These are phyloP conservation scores for Trinorchestia longiramus DNA, from an alignment of 1,140 invertebrate genomes.

Conservation along the genomic window DNA sequence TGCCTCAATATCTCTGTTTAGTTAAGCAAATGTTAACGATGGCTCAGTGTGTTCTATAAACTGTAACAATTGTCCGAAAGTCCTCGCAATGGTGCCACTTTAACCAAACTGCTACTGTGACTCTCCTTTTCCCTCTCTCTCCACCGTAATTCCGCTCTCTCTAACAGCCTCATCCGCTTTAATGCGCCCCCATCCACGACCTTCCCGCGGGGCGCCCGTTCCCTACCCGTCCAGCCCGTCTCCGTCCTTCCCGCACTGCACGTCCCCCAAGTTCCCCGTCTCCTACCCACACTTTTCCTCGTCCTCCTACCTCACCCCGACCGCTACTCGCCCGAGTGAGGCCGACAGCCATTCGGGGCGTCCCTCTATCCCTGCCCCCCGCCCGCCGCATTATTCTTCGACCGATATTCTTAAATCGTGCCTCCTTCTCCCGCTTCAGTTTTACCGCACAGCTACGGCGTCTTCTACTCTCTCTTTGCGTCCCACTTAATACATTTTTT, in stretches of 20 bases:
- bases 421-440: neutral
- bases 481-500: neutral
- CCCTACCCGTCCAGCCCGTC: no score
- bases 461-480: neutral
- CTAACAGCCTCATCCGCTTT: constrained; percentile 6
- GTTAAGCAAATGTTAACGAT: neutral
- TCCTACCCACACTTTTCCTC: no score
- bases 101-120: constrained; percentile 7
- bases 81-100: constrained; percentile 5
- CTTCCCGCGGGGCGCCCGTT: neutral
- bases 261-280: neutral
- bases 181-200: neutral
- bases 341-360: neutral
- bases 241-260: neutral
- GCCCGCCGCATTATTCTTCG: neutral
- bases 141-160: neutral
- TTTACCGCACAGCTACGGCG: neutral
- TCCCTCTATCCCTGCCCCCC: neutral
- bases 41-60: neutral
- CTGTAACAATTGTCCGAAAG: constrained; percentile 7
- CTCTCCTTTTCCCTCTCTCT: neutral
- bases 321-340: neutral
- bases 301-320: neutral
- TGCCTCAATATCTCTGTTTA: neutral
- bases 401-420: constrained; percentile 8